phyloP scores from a whole-genome alignment of 2,888 invertebrate genomes.

The Drosophila monieri region DNA sequence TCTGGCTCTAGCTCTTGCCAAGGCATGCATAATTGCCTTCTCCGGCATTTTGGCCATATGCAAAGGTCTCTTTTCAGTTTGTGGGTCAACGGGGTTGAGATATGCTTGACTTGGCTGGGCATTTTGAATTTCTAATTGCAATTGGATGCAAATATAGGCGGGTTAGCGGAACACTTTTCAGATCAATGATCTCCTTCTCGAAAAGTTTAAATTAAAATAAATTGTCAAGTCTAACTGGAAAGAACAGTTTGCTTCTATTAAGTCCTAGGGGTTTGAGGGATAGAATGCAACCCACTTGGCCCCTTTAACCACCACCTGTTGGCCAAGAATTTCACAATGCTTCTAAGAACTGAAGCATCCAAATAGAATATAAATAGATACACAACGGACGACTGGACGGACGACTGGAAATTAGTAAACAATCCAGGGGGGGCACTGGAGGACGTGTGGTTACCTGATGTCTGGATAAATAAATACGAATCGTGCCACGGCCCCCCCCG shows the following conservation, averaged over 20 bases:
- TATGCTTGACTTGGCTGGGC: conserved; percentile 11
- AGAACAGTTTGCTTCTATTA: too few relatives aligned
- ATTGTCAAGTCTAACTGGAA: conserved; percentile 11
- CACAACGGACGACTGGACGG: conserved; percentile 29
- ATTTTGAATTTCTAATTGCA: conserved; percentile 60
- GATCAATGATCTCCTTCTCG: conserved; percentile 6
- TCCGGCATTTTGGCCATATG: conserved; percentile 6
- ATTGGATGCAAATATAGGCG: conserved; percentile 26
- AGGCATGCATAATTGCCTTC: conserved; percentile 62
- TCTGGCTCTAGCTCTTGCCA: not conserved
- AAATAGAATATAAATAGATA: conserved; percentile 24
- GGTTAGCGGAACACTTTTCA: conserved; percentile 3
- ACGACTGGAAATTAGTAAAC: conserved; percentile 24
- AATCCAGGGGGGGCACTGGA: conserved; percentile 1
- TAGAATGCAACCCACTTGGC: conserved; percentile 16
- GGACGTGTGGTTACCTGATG: conserved; percentile 53
- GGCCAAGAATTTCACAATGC: conserved; percentile 36
- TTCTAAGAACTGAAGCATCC: conserved; percentile 19
- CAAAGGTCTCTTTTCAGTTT: conserved; percentile 46
- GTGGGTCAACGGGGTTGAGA: conserved; percentile 54
- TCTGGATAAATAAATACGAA: conserved; percentile 63
- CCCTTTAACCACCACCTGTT: conserved; percentile 29
- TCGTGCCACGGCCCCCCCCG: conserved; percentile 42
- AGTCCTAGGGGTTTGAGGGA: not conserved
- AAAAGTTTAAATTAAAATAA: conserved; percentile 12